A percentile compares a stretch with the other conserved stretches of the same genome.
Evolutionary conservation across 1,140 invertebrate genomes (phyloP).

Genomic region (Drusus annulatus): DNA sequence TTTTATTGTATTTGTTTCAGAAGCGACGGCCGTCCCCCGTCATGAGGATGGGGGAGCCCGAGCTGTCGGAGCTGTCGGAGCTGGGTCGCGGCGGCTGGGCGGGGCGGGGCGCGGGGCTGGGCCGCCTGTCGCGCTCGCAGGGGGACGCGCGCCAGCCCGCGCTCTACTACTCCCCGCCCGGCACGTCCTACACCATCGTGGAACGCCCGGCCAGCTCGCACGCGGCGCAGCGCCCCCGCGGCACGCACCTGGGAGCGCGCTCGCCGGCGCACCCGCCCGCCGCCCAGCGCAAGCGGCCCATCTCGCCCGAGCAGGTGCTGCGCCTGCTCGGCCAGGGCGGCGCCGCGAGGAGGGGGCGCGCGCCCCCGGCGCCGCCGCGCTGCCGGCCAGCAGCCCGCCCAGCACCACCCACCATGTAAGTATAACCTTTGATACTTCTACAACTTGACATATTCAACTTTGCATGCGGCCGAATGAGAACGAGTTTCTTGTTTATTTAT

Average conservation of each 20-base stretch:
- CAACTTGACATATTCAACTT: too few relatives aligned
- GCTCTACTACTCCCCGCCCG: conserved; percentile 78
- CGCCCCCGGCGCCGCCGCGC: conserved; percentile 81
- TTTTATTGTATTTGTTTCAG: conserved; percentile 45
- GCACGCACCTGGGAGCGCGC: conserved; percentile 78
- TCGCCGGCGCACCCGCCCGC: conserved; percentile 53
- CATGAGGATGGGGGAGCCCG: conserved; percentile 72
- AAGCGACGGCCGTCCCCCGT: conserved; percentile 63
- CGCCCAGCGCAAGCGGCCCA: conserved; percentile 78
- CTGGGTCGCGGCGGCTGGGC: conserved; percentile 67
- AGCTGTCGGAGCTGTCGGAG: conserved; percentile 71
- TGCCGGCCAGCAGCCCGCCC: conserved; percentile 83
- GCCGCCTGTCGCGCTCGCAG: conserved; percentile 68
- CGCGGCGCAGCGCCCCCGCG: conserved; percentile 73
- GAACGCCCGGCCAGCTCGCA: conserved; percentile 84
- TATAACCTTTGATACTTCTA: conserved; percentile 6
- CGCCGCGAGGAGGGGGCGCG: conserved; percentile 64
- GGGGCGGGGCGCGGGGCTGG: conserved; percentile 67
- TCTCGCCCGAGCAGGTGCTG: conserved; percentile 85
- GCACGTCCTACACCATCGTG: conserved; percentile 88
- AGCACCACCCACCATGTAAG: conserved; percentile 78
- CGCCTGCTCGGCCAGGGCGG: conserved; percentile 75
- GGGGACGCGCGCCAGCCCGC: conserved; percentile 72
- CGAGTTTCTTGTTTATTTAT: too few relatives aligned
- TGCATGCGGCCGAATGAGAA: too few relatives aligned